phyloP scores from a whole-genome alignment of 2,113 vertebrate species.

The Apodemus sylvaticus region DNA sequence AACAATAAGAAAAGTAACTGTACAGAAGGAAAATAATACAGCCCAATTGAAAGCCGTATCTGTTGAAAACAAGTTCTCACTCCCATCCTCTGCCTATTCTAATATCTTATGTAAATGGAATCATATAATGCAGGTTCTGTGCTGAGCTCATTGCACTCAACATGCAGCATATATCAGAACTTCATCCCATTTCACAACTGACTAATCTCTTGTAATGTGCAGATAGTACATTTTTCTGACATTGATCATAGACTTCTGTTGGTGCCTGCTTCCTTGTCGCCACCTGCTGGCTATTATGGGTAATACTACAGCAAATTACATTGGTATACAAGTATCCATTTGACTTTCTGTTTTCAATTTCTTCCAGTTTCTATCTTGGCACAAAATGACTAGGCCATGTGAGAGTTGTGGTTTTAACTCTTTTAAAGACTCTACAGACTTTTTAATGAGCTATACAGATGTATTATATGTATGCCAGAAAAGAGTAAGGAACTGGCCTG shows the following conservation, averaged over 20 bases:
- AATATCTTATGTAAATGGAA: background rate
- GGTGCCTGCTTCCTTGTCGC: background rate
- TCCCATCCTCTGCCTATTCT: background rate
- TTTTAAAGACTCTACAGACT: conserved; percentile 6
- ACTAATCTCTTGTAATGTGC: background rate
- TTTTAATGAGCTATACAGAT: background rate
- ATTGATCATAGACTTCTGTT: background rate
- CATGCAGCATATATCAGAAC: background rate
- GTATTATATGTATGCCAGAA: background rate
- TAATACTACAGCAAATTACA: background rate
- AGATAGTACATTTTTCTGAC: background rate
- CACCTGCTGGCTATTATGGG: background rate
- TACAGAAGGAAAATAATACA: background rate
- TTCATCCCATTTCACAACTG: background rate
- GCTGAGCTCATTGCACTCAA: background rate
- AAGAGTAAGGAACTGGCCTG: background rate
- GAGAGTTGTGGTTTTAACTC: conserved; percentile 36
- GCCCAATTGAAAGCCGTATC: background rate
- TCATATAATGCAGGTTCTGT: background rate
- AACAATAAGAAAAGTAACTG: background rate
- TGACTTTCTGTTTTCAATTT: background rate
- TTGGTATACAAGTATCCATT: background rate
- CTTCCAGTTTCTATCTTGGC: background rate
- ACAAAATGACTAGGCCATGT: background rate
- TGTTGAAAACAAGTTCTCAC: background rate